Percentiles rank a stretch among this genome's conserved stretches.
phyloP scores from a whole-genome alignment of 1,140 invertebrate species.

The Spodoptera frugiperda region DNA sequence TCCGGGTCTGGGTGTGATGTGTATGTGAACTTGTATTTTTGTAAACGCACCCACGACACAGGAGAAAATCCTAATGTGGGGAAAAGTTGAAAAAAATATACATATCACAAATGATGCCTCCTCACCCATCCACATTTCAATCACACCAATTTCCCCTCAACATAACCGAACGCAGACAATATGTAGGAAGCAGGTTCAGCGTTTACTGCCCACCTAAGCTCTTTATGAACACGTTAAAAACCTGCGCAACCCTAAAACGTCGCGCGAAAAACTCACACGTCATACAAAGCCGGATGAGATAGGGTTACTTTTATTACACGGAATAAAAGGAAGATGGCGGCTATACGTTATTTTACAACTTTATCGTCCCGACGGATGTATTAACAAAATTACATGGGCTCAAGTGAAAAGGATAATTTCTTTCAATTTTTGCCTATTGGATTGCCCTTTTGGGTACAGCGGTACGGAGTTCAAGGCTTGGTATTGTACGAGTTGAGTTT shows the following conservation, averaged over 20 bases:
- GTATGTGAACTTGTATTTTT: too few relatives aligned
- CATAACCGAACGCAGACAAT: not conserved
- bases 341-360: constrained; percentile 33
- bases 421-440: constrained; percentile 28
- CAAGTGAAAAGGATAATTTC: constrained; percentile 35
- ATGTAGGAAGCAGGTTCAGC: not conserved
- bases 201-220: not conserved
- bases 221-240: constrained; percentile 7
- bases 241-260: constrained; percentile 23
- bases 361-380: constrained; percentile 34
- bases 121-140: too few relatives aligned
- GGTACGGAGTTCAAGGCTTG: not conserved
- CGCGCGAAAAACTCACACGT: constrained; percentile 7
- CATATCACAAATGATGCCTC: not conserved
- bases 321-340: constrained; percentile 41
- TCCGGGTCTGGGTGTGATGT: too few relatives aligned
- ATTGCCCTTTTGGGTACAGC: not conserved
- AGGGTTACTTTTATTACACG: constrained; percentile 42
- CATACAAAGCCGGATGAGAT: constrained; percentile 38
- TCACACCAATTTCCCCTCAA: not conserved
- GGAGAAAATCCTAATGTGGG: too few relatives aligned
- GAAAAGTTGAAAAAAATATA: too few relatives aligned
- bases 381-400: constrained; percentile 15
- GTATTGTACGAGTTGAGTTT: too few relatives aligned
- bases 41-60: too few relatives aligned